Evolutionary conservation across 2,113 vertebrate genomes (phyloP).

Genomic region (Periophthalmus modestus): DNA sequence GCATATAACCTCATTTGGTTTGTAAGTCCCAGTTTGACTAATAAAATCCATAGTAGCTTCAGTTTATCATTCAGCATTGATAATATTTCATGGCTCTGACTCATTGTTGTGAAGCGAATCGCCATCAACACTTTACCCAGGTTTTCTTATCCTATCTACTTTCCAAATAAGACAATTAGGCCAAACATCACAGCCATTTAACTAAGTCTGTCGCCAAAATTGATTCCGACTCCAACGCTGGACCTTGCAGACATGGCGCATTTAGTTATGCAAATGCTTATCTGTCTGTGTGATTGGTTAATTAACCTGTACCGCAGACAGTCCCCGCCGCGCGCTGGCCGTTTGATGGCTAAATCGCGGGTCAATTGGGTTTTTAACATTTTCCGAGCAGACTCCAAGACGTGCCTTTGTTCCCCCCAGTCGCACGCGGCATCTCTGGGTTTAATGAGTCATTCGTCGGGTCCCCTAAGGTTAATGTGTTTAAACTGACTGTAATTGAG

Average conservation of each 20-base stretch:
- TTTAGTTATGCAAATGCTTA: conserved; percentile 81
- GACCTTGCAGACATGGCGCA: conserved; percentile 72
- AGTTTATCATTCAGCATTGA: conserved; percentile 50
- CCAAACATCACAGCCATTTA: conserved; percentile 74
- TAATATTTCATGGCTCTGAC: conserved; percentile 43
- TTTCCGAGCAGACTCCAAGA: conserved; percentile 68
- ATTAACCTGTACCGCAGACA: conserved; percentile 78
- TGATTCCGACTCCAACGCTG: conserved; percentile 73
- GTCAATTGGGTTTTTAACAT: conserved; percentile 79
- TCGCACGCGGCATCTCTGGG: conserved; percentile 55
- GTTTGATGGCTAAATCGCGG: conserved; percentile 74
- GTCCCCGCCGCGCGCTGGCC: conserved; percentile 59
- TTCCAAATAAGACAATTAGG: conserved; percentile 75
- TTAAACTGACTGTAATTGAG: conserved; percentile 79
- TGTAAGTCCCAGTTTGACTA: conserved; percentile 34
- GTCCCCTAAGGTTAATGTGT: conserved; percentile 74
- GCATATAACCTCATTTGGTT: conserved; percentile 24
- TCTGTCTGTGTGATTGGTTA: conserved; percentile 78
- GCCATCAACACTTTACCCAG: conserved; percentile 52
- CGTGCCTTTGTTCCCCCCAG: conserved; percentile 65
- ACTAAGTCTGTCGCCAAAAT: conserved; percentile 74
- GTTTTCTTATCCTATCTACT: conserved; percentile 63
- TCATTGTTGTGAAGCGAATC: conserved; percentile 44
- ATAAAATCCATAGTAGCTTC: conserved; percentile 54
- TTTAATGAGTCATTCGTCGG: conserved; percentile 72